Evolutionary conservation across 2,888 invertebrate genomes (phyloP), one percentile per base, ranked within the genome.

Genomic region (Diarsia dahlii): DNA sequence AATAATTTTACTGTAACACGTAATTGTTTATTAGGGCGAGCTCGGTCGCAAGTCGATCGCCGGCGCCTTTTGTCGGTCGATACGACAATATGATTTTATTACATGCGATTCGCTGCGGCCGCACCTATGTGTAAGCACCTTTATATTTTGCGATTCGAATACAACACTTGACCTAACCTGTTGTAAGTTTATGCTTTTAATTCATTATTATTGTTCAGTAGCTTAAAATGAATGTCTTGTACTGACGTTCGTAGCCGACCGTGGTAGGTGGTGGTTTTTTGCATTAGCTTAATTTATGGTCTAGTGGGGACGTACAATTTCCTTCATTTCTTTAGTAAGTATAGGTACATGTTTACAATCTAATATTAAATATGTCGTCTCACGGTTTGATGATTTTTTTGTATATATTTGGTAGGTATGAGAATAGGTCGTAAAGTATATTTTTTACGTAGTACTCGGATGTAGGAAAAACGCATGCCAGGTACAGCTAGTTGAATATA

Each of bases 1-100:
- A 91, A 92, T 92, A 91, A 93, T 92, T 93, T 92, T 90, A 91
- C 89, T 94, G 94, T 94, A 94, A 93, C 91, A 90, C 90, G 92
- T 95, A 95, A 95, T 95, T 95, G 95, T 95, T 96, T 95, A 94
- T 94, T 93, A 93, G 92, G 91, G 89, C 88, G 84, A 82, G 87
- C 74, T 76, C 74, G 65, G 79, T 80, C 66, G 73, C 66, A 74
- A 75, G 80, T 76, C 75, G 69, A 80, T 82, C 64, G 77, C 66
- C 76, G 76, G 80, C 73, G 78, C 70, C 88, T 95, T 95, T 95
- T 95, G 95, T 93, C 93, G 94, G 93, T 84, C 85, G 80, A 84
- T 86, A 88, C 90, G 89, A 90, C 92, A 92, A 90, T 90, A 88
- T 88, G 87, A 84, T 89, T 94, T 94, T 94, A 94, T 91, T 89